Base-by-base conservation (phyloP, 2,797 vertebrate species). In the Petrocephalus schoutedeni region DNA sequence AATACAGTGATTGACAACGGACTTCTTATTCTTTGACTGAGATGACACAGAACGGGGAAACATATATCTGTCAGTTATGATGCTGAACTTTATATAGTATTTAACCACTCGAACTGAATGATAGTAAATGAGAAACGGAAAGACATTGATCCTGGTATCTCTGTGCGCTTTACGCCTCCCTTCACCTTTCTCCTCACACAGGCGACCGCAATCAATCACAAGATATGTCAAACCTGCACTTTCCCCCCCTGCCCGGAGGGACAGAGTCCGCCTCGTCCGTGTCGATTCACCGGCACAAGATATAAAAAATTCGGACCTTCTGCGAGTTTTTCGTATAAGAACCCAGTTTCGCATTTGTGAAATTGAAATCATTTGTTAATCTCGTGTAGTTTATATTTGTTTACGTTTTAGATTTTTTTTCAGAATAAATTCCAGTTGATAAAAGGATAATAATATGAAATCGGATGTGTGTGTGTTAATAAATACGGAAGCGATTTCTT, bases 121-220 rank as follows among this genome's bases (percentile, higher is more conserved):
- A 85, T 41, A 45, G 59, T 53, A 74, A 74, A 85, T 71, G 59
- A 56, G 23, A 61, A 36, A 61, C 4, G 41, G 19, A 16, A 14
- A 57, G 61, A 85, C 21, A 67, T 28, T 54, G 45, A 74, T 71
- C 54, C 23, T 58, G 53, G 54, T 51, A 54, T 85, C 87, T 85
- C 16, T 56, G 87, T 53, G 59, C 59, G 83, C 82, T n/a, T 88
- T 84, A 49, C 28, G 86, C 57, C 32, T 82, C 77, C 77, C 23
- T 36, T 74, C 64, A 83, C 51, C 59, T 61, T 71, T 36, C 59
- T 61, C 77, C 80, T 59, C 87, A 83, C 87, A 71, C 59, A 36
- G 87, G 59, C 87, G 45, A 85, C 85, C 51, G 87, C 83, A 85
- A 88, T 88, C 82, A 88, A 88, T 88, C 87, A 85, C 87, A 74